These are phyloP conservation scores for Chrysomela aeneicollis DNA, from an alignment of 2,888 invertebrate genomes.

Conservation along the genomic window DNA sequence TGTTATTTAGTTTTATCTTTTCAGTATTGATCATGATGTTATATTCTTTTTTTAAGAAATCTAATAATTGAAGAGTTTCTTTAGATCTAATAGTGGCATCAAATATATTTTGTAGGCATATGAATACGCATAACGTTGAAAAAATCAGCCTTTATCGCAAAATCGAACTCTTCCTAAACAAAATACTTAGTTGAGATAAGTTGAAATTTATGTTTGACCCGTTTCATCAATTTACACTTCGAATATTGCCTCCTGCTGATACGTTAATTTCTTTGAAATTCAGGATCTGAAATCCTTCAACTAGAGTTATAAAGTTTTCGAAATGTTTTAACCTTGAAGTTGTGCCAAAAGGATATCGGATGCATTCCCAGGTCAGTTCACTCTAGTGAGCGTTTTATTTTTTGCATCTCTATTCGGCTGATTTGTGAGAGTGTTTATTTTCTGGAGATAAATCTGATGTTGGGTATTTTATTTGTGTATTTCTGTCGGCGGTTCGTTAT, in stretches of 20 bases:
- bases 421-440: slow-evolving; percentile 3
- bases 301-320: slow-evolving; percentile 2
- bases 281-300: background rate
- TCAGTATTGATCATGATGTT: background rate
- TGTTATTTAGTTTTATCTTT: slow-evolving; percentile 8
- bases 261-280: background rate
- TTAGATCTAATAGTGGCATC: too few relatives aligned
- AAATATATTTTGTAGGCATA: too few relatives aligned
- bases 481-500: slow-evolving; percentile 2
- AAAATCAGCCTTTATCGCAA: too few relatives aligned
- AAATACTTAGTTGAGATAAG: too few relatives aligned
- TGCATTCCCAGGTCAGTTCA: slow-evolving; percentile 5
- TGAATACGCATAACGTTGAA: too few relatives aligned
- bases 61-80: background rate
- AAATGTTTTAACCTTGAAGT: background rate
- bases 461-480: slow-evolving; percentile 1
- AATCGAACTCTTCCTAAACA: too few relatives aligned
- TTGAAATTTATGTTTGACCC: too few relatives aligned
- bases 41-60: slow-evolving; percentile 2
- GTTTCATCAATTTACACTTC: background rate
- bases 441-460: slow-evolving; percentile 3
- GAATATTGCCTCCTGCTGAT: background rate
- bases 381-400: slow-evolving; percentile 1
- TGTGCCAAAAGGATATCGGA: slow-evolving; percentile 3
- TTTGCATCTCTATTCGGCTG: slow-evolving; percentile 4